Evolutionary conservation across 2,797 vertebrate species (phyloP).

Genomic region (Coreius guichenoti): DNA sequence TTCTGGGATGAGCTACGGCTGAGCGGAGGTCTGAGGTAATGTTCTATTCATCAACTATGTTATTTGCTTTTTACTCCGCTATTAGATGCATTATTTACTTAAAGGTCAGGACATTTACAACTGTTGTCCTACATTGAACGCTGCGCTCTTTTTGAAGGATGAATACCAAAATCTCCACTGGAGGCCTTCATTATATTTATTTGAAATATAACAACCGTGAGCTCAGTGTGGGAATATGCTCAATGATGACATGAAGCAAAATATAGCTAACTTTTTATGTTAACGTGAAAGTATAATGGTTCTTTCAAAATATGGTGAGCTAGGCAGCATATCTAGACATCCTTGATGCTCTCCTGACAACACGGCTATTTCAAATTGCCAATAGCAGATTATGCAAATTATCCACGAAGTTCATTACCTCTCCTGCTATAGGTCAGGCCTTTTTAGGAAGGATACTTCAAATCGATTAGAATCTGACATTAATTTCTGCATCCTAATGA

Average conservation of each 20-base stretch:
- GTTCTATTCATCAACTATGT: constrained; percentile 43
- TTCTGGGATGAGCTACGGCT: constrained; percentile 8
- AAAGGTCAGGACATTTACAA: constrained; percentile 56
- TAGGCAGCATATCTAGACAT: not conserved
- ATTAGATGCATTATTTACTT: constrained; percentile 53
- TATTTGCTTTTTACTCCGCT: constrained; percentile 48
- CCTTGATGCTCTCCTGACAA: not conserved
- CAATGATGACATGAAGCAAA: not conserved
- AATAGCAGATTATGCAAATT: constrained; percentile 13
- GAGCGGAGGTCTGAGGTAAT: constrained; percentile 12
- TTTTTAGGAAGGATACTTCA: not conserved
- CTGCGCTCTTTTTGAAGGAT: constrained; percentile 41
- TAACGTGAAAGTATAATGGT: not conserved
- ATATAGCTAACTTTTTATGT: not conserved
- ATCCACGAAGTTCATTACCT: constrained; percentile 25
- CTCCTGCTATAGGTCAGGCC: constrained; percentile 8
- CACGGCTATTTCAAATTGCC: not conserved
- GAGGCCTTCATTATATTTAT: constrained; percentile 17
- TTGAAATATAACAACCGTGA: constrained; percentile 7
- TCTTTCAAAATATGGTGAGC: not conserved
- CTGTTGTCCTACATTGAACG: constrained; percentile 25
- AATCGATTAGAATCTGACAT: constrained; percentile 37
- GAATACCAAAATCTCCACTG: constrained; percentile 31
- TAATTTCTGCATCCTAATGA: constrained; percentile 14
- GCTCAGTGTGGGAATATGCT: constrained; percentile 9